Conservation (phyloP, 2,797 vertebrate genomes). For the Eurystomus glaucurus region DNA sequence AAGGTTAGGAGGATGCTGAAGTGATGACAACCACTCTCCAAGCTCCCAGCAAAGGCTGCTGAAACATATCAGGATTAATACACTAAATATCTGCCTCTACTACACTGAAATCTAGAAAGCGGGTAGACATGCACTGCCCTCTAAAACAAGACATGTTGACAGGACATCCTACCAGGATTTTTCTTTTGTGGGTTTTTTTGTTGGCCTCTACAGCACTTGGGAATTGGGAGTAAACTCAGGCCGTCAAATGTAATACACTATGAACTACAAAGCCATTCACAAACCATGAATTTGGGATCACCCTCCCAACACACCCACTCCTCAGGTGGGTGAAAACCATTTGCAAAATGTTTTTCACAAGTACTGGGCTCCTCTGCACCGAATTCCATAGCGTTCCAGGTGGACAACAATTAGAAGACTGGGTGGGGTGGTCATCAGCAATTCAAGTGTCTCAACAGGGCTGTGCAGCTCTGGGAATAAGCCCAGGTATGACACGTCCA, state of each 20-base stretch:
- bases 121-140: background rate
- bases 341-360: background rate
- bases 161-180: background rate
- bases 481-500: background rate
- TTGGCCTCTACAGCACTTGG: background rate
- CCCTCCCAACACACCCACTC: background rate
- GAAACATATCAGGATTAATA: background rate
- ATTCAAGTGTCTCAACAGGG: background rate
- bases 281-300: background rate
- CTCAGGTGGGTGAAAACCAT: background rate
- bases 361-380: background rate
- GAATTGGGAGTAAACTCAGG: background rate
- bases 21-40: background rate
- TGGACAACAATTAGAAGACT: background rate
- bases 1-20: background rate
- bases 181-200: background rate
- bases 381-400: fast-evolving
- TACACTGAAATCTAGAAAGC: background rate
- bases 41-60: background rate
- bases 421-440: background rate
- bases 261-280: background rate
- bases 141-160: background rate
- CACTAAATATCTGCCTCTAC: background rate
- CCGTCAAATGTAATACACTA: background rate
- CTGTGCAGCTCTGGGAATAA: background rate